Evolutionary conservation across 2,113 vertebrate genomes (phyloP).

Genomic region (Proterorhinus semilunaris): DNA sequence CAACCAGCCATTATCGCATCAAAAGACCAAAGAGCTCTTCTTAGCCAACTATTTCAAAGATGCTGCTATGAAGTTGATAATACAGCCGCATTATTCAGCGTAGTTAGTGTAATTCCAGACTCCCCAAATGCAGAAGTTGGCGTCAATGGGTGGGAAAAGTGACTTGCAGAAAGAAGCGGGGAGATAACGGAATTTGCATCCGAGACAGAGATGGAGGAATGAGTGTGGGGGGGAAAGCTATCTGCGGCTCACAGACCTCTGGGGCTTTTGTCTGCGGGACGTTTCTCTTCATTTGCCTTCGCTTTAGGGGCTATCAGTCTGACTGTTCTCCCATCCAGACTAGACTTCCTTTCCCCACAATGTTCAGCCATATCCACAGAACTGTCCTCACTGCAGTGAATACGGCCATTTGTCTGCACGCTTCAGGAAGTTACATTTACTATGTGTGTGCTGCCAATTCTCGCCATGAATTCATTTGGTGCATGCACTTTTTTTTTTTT

Average conservation of each 20-base stretch:
- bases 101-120: slow-evolving; percentile 26
- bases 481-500: too few species aligned
- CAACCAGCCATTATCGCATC: slow-evolving; percentile 66
- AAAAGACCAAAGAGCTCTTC: slow-evolving; percentile 52
- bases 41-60: slow-evolving; percentile 47
- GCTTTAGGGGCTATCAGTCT: slow-evolving; percentile 36
- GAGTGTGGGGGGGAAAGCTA: slow-evolving; percentile 47
- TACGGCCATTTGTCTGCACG: slow-evolving; percentile 11
- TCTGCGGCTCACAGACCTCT: slow-evolving; percentile 51
- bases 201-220: slow-evolving; percentile 45
- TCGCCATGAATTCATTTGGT: neutral
- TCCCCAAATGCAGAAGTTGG: slow-evolving; percentile 18
- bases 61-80: slow-evolving; percentile 47
- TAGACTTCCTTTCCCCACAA: neutral
- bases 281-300: slow-evolving; percentile 25
- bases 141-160: slow-evolving; percentile 4
- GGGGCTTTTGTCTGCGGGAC: slow-evolving; percentile 40
- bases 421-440: neutral
- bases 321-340: slow-evolving; percentile 3
- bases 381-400: slow-evolving; percentile 19
- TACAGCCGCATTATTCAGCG: slow-evolving; percentile 32
- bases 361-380: slow-evolving; percentile 18
- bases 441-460: neutral
- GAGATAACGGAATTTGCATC: slow-evolving; percentile 57
- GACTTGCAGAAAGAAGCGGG: slow-evolving; percentile 9